These are phyloP conservation scores for Drosophila nikananu DNA, from an alignment of 1,140 invertebrate species.

Conservation along the genomic window DNA sequence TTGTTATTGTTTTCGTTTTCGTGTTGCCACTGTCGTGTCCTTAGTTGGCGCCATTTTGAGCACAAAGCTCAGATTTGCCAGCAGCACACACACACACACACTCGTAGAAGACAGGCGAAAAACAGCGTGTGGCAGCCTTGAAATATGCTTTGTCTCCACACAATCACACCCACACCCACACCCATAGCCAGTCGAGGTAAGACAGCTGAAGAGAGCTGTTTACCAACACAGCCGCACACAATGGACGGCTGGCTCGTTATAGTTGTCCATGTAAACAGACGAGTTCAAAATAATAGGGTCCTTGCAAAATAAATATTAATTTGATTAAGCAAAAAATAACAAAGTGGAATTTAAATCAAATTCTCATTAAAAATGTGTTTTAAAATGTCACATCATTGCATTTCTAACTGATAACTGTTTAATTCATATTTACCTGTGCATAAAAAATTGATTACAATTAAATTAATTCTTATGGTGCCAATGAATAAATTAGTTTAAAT, in stretches of 20 bases:
- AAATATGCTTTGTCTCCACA: constrained; percentile 60
- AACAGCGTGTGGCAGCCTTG: constrained; percentile 65
- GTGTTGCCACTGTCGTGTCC: constrained; percentile 48
- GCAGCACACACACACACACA: constrained; percentile 37
- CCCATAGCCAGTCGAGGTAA: background rate
- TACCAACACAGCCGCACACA: constrained; percentile 17
- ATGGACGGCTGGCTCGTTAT: constrained; percentile 54
- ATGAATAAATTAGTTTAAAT: background rate
- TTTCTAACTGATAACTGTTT: background rate
- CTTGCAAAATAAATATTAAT: background rate
- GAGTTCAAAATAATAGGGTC: constrained; percentile 6
- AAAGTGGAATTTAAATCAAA: too few species aligned
- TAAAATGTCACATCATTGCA: background rate
- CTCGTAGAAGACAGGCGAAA: constrained; percentile 11
- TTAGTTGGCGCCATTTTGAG: constrained; percentile 66
- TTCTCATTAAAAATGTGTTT: too few species aligned
- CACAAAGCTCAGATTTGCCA: constrained; percentile 73
- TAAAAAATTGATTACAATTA: background rate
- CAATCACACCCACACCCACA: constrained; percentile 6
- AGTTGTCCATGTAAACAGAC: constrained; percentile 37
- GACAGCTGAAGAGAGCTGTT: constrained; percentile 36
- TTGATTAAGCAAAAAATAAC: background rate
- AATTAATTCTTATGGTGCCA: too few species aligned
- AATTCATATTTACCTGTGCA: too few species aligned
- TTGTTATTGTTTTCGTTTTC: constrained; percentile 35